Base-by-base conservation (phyloP, 1,140 invertebrate species). In the Drosophila kikkawai region DNA sequence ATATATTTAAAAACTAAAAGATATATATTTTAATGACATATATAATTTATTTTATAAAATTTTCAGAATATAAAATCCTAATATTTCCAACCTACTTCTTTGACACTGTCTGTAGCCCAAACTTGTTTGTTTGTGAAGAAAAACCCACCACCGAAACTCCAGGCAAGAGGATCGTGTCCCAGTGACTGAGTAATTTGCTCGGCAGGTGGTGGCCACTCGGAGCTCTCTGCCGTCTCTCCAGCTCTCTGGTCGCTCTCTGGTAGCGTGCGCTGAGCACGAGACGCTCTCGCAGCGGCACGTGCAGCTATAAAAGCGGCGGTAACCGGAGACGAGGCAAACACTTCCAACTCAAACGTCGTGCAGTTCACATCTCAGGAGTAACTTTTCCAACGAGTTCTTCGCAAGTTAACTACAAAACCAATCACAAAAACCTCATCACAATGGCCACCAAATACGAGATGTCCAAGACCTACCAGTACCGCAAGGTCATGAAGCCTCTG, bases 401-500 rank as follows among this genome's bases (percentile, higher is more conserved):
- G 22, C 53, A 69, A 45, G 19, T 57, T 41, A 63, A 53, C 9
- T 59, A 70, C 9, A 17, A 64, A 73, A 70, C 39, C 39, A 69
- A 60, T 22, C 42, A 77, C 48, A 37, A 19, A 60, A 34, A 19
- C 5, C 0, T 0, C 19, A 55, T n/a, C 42, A 70, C 45, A 73
- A 92, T 92, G 88, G 91, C 87, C 56, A 91, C 86, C 73, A 92
- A 91, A 88, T 92, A 92, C 79, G 91, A 92, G 66, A 50, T 79
- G 63, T 97, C 97, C 70, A 95, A 97, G 91, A 98, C 97, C 81
- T 97, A 97, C 93, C 97, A 98, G 92, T 98, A 98, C 94, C 95
- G 97, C 93, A 98, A 98, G 95, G 96, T 98, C 90, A 98, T 97
- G 96, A 99, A 99, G 93, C 98, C 98, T 78, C 96, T 99, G 95